Base-by-base conservation (phyloP, 2,113 vertebrate species). In the Trematocara zebra region DNA sequence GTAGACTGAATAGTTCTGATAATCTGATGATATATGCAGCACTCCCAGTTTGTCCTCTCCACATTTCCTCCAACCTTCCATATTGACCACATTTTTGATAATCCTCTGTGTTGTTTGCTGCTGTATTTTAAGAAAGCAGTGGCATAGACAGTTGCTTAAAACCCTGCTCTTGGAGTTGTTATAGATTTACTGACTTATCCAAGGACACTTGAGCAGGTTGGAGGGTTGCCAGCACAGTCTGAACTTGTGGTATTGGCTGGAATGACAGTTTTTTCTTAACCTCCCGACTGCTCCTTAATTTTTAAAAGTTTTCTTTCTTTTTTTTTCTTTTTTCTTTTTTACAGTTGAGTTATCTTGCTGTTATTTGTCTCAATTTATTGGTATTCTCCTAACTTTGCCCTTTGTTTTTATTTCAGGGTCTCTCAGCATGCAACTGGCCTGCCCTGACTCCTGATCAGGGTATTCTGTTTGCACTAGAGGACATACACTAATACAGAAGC, bases 371-470 rank as follows among this genome's bases (percentile, higher is more conserved):
- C 15, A 69, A 9, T 17, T 35, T 86, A 42, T 80, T 80, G 57
- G 74, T 83, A 5, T 80, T 80, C 4, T 80, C 23, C 80, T 89
- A 44, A 72, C 64, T 35, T 88, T 90, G 28, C 76, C 20, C 37
- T 86, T 82, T 90, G n/a, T 86, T 87, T 91, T 74, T 88, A 10
- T 94, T 93, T 86, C 88, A 95, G 95, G 91, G 87, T 67, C 59
- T 92, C 56, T 82, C 80, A 31, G 20, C 11, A 18, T 83, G 67
- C 37, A 11, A 14, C 80, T 26, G 78, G n/a, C 76, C 80, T 74
- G 69, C 51, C 26, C 87, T 78, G 87, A 80, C 82, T 11, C 33
- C 72, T 12, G 26, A 20, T 84, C 76, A 31, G 88, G 69, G 28
- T 84, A 49, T 87, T 80, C 47, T 83, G n/a, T 88, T 83, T 52